Evolutionary conservation across 2,888 invertebrate genomes (phyloP).

Genomic region (Neoitamus cyanurus): DNA sequence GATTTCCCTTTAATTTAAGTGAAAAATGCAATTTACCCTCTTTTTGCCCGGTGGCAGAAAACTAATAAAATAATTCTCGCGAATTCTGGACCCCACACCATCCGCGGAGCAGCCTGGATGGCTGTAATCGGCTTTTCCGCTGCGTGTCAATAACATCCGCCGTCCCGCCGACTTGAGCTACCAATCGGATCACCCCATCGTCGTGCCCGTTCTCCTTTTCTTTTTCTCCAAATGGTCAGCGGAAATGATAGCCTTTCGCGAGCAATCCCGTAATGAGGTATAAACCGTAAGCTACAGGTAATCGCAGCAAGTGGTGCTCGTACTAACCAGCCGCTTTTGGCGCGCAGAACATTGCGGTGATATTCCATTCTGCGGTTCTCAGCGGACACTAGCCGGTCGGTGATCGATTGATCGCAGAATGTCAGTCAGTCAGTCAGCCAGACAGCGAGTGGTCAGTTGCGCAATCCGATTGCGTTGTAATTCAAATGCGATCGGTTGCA

Average conservation of each 20-base stretch:
- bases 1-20: not conserved
- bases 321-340: not conserved
- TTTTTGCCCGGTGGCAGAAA: not conserved
- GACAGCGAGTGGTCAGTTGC: not conserved
- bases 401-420: not conserved
- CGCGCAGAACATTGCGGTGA: not conserved
- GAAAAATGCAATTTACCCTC: not conserved
- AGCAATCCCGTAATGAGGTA: constrained; percentile 50
- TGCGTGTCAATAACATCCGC: constrained; percentile 21
- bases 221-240: constrained; percentile 21
- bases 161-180: constrained; percentile 11
- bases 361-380: not conserved
- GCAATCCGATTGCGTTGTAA: not conserved
- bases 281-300: constrained; percentile 42
- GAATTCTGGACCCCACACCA: not conserved
- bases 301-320: not conserved
- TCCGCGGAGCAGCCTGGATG: not conserved
- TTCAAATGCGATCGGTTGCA: not conserved
- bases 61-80: not conserved
- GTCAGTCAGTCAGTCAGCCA: not conserved
- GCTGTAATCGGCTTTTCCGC: constrained; percentile 22
- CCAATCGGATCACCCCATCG: not conserved
- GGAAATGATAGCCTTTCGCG: constrained; percentile 48
- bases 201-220: not conserved
- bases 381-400: not conserved